A percentile compares a stretch with the other conserved stretches of the same genome.
Evolutionary conservation across 2,888 invertebrate species (phyloP).

Genomic region (Tanypteryx hageni): DNA sequence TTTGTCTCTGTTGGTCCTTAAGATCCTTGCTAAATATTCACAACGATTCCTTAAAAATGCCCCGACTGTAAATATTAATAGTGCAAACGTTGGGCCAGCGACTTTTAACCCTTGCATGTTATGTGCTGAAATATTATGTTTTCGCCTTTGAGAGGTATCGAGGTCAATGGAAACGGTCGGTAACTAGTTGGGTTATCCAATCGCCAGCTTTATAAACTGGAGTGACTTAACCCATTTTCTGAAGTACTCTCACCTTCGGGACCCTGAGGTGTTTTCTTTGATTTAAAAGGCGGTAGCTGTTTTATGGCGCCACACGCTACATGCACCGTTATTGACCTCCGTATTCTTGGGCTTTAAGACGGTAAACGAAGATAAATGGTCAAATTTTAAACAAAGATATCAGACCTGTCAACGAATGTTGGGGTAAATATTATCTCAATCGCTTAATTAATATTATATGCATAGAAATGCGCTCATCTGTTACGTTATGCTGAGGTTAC

Average conservation of each 20-base stretch:
- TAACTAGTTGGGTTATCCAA: not conserved
- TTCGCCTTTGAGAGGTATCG: not conserved
- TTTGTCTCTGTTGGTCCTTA: no score
- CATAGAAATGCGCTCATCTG: no score
- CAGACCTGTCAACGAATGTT: not conserved
- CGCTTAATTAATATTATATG: not conserved
- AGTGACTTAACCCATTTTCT: constrained; percentile 13
- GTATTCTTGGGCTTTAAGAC: not conserved
- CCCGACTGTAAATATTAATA: not conserved
- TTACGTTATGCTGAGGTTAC: no score
- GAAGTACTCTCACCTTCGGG: not conserved
- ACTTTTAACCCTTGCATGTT: not conserved
- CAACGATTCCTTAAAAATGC: no score
- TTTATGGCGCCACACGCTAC: not conserved
- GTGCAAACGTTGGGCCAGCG: not conserved
- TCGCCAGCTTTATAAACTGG: not conserved
- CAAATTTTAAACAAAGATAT: not conserved
- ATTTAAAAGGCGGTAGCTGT: not conserved
- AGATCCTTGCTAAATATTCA: no score
- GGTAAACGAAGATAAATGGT: not conserved
- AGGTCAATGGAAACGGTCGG: constrained; percentile 13
- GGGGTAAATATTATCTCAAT: not conserved
- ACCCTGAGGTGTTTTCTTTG: not conserved
- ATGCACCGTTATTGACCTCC: not conserved
- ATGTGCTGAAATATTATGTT: not conserved